phyloP scores from a whole-genome alignment of 2,888 invertebrate species.

The Erebia aethiops region DNA sequence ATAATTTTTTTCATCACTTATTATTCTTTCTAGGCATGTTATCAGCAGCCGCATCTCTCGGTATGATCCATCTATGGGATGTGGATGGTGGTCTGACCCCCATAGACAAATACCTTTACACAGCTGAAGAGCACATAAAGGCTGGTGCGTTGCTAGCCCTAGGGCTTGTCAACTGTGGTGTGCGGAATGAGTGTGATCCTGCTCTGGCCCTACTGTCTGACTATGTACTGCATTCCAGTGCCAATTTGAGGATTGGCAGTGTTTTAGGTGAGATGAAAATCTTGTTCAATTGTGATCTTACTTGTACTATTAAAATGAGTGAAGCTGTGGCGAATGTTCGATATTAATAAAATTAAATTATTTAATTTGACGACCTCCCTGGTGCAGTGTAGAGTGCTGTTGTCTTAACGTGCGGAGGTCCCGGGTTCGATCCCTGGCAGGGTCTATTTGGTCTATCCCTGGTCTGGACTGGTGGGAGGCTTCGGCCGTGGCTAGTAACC shows the following conservation, averaged over 20 bases:
- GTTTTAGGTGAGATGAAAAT: constrained; percentile 81
- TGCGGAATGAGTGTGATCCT: constrained; percentile 98
- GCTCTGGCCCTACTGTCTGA: constrained; percentile 97
- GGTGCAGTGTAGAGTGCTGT: too few relatives aligned
- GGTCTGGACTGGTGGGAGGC: too few relatives aligned
- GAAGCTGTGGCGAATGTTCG: too few relatives aligned
- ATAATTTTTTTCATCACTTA: not conserved
- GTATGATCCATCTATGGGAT: constrained; percentile 98
- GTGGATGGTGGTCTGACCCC: constrained; percentile 98
- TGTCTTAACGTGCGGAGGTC: too few relatives aligned
- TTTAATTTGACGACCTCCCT: too few relatives aligned
- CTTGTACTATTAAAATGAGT: too few relatives aligned
- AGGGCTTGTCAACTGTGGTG: constrained; percentile 98
- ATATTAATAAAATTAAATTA: not conserved
- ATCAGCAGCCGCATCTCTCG: constrained; percentile 98
- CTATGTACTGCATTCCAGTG: constrained; percentile 93
- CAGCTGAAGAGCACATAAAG: constrained; percentile 97
- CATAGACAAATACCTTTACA: constrained; percentile 98
- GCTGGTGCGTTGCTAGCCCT: constrained; percentile 98
- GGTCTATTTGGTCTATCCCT: too few relatives aligned
- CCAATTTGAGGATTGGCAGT: constrained; percentile 93
- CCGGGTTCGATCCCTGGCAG: too few relatives aligned
- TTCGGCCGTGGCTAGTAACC: too few relatives aligned
- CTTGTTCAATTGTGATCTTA: too few relatives aligned
- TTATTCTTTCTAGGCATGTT: constrained; percentile 87